phyloP scores from a whole-genome alignment of 2,113 vertebrate species.

The Isurus oxyrinchus region DNA sequence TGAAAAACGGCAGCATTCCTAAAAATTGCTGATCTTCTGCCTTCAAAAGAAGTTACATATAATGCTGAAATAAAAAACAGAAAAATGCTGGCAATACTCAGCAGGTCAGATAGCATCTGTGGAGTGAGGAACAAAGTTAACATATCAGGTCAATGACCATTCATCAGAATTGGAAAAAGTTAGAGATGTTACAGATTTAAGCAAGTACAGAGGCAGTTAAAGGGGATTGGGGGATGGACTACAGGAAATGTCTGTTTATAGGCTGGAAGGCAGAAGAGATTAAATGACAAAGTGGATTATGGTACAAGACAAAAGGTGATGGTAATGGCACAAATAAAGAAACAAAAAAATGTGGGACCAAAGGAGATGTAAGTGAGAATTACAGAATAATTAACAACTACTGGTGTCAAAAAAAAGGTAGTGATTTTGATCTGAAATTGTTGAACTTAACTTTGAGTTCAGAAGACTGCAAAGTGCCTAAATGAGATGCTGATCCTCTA shows the following conservation, averaged over 20 bases:
- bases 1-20: rapidly evolving
- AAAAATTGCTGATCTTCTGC: rapidly evolving
- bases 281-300: neutral
- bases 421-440: neutral
- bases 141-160: neutral
- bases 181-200: neutral
- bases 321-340: neutral
- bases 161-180: neutral
- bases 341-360: neutral
- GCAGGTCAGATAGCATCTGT: neutral
- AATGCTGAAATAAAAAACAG: neutral
- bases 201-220: neutral
- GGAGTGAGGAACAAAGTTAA: neutral
- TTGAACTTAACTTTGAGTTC: neutral
- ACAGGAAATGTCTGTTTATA: too few relatives aligned
- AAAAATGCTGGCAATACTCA: neutral
- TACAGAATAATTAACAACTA: neutral
- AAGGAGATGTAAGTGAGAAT: neutral
- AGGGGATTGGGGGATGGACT: neutral
- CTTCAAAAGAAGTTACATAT: neutral
- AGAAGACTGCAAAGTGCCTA: neutral
- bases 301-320: neutral
- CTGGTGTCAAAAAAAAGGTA: neutral
- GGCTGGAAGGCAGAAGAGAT: too few relatives aligned
- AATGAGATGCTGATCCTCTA: neutral